A percentile compares a stretch with the other conserved stretches of the same genome.
phyloP scores from a whole-genome alignment of 2,797 vertebrate genomes.

The Ctenosaura bakeri region DNA sequence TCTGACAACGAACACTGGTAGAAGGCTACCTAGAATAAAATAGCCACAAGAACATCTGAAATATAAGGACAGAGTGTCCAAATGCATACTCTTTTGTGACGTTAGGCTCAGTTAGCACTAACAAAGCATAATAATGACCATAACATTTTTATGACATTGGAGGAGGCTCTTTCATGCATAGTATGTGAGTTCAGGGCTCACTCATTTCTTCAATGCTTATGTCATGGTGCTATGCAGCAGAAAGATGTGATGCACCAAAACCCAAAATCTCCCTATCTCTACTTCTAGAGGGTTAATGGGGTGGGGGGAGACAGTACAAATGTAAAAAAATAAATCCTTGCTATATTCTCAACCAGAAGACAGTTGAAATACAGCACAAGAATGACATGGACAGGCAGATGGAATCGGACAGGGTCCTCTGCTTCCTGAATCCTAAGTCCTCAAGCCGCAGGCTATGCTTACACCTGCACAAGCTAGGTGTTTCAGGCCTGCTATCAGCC shows the following conservation, averaged over 20 bases:
- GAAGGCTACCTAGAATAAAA: conserved; percentile 50
- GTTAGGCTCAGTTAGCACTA: conserved; percentile 50
- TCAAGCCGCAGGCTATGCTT: not conserved
- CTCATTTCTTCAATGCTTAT: not conserved
- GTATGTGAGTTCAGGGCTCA: conserved; percentile 5
- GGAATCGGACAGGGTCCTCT: not conserved
- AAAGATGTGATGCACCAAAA: not conserved
- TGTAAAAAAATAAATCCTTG: rapidly evolving
- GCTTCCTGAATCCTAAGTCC: not conserved
- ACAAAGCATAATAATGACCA: not conserved
- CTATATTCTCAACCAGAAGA: rapidly evolving
- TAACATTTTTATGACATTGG: not conserved
- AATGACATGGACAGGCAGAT: not conserved
- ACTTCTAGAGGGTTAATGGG: not conserved
- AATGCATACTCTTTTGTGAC: conserved; percentile 32
- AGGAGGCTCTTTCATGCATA: not conserved
- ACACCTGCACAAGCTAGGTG: not conserved
- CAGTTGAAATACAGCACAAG: not conserved
- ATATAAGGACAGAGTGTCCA: conserved; percentile 62
- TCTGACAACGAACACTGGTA: conserved; percentile 31
- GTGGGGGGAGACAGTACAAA: rapidly evolving
- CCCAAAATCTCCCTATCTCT: not conserved
- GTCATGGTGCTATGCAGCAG: not conserved
- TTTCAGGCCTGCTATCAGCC: conserved; percentile 5
- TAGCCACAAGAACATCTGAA: conserved; percentile 57